Base-by-base conservation (phyloP, 2,888 invertebrate species). In the Hedya salicella region DNA sequence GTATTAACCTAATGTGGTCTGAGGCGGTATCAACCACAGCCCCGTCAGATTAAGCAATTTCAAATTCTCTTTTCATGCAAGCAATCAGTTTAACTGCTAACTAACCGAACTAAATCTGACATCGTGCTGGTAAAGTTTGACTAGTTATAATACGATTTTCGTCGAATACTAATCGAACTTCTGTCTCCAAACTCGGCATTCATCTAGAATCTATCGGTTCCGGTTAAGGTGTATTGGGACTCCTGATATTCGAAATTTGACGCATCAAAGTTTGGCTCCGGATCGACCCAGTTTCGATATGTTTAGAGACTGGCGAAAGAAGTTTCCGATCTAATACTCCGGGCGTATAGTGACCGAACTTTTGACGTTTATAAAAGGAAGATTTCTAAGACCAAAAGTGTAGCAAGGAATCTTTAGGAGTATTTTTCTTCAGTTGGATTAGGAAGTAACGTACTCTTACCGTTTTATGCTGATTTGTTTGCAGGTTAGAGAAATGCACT, bases 281-380 rank as follows among this genome's bases (percentile, higher is more conserved):
- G 75, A 79, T 78, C 74, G 76, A 62, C 68, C 66, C 78, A 82
- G 78, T 83, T 84, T 78, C 76, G 78, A 80, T 78, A 79, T 82
- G 77, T 80, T 80, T 79, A 78, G 73, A 71, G 69, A 62, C 64
- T 61, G 53, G 66, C 40, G 54, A 53, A 30, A 39, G 62, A 62
- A 46, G 42, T 68, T 63, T 62, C 59, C 52, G 66, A 42, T 63
- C 59, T 60, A 57, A 63, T 59, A 30, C 36, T 36, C 56, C 13
- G 36, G 62, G 50, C 62, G 62, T 48, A 59, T 62, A 62, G 66
- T 44, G 30, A 69, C 48, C 8, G 25, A 59, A 59, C 30, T 60
- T 65, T 48, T 21, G 50, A 44, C 42, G 49, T 57, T 50, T 57
- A 25, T 50, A 40, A 4, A 25, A 32, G 16, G 8, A 6, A 56